Base-by-base conservation (phyloP, 2,888 invertebrate species). In the Mechanitis messenoides region DNA sequence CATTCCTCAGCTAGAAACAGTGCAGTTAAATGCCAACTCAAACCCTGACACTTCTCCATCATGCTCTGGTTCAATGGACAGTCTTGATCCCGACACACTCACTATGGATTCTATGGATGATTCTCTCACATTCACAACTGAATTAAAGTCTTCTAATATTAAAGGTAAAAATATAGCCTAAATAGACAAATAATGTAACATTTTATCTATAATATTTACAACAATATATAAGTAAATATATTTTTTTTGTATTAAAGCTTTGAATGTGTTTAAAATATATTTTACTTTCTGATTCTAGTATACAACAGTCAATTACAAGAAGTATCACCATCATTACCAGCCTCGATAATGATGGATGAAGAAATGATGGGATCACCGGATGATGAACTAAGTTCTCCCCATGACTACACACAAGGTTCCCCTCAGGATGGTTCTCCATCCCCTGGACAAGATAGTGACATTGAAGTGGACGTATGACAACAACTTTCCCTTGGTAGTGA, bases 1-100 rank as follows among this genome's bases (percentile, higher is more conserved):
- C 66, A 93, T 94, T 84, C 93, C 93, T 62, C 93, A 93, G 74
- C 78, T 93, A 62, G 93, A 93, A 55, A 92, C 91, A 68, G 80
- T 93, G 65, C 93, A 93, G 74, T 76, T 93, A 59, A 80, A 87
- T 56, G 70, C 91, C 63, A 84, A 79, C 63, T 74, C 80, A 31
- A 90, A 86, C 64, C 79, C 84, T 2, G 89, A 90, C 54, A 86
- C 80, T 47, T 90, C 90, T 3, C 89, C 90, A 0, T 86, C 90
- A 2, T 89, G 88, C 64, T 88, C 90, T 0, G 87, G 88, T 0
- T 87, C 89, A 4, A 74, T 91, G 68, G 91, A 91, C 64, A 88
- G 89, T 60, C 68, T 89, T 0, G 89, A 90, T 63, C 78, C 83
- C 2, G 90, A 90, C 61, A 82, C 87, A 0, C 78, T 89, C 6